Percentiles rank a stretch among this genome's conserved stretches.
Conservation (phyloP, 2,113 vertebrate species). For the Diadophis punctatus region DNA sequence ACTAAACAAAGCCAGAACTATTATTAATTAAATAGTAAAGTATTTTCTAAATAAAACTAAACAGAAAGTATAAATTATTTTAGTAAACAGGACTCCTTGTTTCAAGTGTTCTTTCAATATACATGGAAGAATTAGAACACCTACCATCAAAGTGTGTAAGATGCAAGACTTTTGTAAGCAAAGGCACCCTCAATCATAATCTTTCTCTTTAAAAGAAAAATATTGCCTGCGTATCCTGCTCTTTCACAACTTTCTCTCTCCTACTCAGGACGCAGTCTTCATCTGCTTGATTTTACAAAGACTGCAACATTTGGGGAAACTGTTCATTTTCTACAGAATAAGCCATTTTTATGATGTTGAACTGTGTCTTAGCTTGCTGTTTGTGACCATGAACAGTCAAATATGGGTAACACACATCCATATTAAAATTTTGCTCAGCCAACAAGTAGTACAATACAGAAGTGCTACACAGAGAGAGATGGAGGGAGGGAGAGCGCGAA, state of each 20-base stretch:
- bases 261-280: neutral
- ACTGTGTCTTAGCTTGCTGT: neutral
- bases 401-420: neutral
- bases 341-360: neutral
- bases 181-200: neutral
- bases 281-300: neutral
- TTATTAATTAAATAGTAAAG: neutral
- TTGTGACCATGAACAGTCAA: neutral
- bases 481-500: too few species aligned
- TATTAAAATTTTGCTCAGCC: neutral
- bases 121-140: neutral
- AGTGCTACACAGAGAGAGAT: too few species aligned
- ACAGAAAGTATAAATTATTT: neutral
- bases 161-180: neutral
- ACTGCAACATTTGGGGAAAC: neutral
- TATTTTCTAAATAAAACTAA: slow-evolving; percentile 13
- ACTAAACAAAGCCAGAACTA: slow-evolving; percentile 70
- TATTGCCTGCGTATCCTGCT: neutral
- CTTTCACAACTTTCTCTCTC: neutral
- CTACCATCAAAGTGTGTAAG: neutral
- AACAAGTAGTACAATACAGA: neutral
- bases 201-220: neutral
- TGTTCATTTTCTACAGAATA: neutral
- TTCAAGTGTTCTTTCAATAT: neutral
- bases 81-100: neutral